Base-by-base conservation (phyloP, 1,140 invertebrate species). In the Odontomachus brunneus region DNA sequence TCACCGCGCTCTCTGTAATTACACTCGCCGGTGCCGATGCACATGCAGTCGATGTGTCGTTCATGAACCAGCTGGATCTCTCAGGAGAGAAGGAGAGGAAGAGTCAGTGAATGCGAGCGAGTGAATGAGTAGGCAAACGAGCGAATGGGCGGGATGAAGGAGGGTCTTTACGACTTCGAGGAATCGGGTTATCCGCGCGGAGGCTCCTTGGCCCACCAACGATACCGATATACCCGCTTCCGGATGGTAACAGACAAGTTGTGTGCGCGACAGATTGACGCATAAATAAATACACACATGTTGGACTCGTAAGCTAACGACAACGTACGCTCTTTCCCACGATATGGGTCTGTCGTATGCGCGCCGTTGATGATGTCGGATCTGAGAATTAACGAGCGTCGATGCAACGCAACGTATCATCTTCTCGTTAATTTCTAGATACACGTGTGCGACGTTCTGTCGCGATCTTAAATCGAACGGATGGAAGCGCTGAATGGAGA, bases 341-440 rank as follows among this genome's bases (percentile, higher is more conserved):
- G 49, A 66, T 62, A 22, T 57, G n/a, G n/a, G n/a, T n/a, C n/a
- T n/a, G n/a, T n/a, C n/a, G n/a, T 15, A 17, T 51, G 17, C 24
- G 66, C 63, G 75, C 22, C 24, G 33, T 19, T 33, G 3, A 11
- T 44, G 38, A 44, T 44, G 38, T 29, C 48, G 22, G 62, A 59
- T 80, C 51, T 38, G 51, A 12, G 22, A 80, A 80, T 80, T 69
- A 80, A 80, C 33, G 51, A 80, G 53, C 53, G 51, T 48, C 65
- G 9, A 69, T 65, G 14, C 15, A 44, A 67, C 55, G 67, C 29
- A 5, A 33, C 29, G 38, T 11, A 11, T 44, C 38, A 44, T 44
- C 38, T 4, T 44, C 4, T 44, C 38, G 38, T 44, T 44, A 44
- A 55, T 12, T 22, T 69, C n/a, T 22, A 33, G 29, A 33, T 5